These are phyloP conservation scores for Acropora tenuis DNA, from an alignment of 64 coral and sea anemone species.

Conservation along the genomic window DNA sequence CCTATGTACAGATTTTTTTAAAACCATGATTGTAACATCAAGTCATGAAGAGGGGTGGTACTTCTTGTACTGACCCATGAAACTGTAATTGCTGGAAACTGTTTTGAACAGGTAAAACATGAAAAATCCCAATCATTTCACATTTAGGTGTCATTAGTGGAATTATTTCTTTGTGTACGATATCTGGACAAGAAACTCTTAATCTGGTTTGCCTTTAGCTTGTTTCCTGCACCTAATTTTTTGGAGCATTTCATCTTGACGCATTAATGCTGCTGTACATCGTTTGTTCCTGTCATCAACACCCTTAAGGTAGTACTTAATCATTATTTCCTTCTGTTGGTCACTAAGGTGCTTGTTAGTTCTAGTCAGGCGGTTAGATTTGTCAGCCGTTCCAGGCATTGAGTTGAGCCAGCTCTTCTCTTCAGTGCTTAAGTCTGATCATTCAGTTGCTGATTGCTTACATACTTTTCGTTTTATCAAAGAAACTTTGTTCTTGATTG, in stretches of 20 bases:
- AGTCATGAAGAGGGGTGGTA: no score
- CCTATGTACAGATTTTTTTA: no score
- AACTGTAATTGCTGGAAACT: no score
- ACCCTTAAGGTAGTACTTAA: constrained; percentile 38
- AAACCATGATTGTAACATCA: no score
- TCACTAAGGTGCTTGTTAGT: constrained; percentile 27
- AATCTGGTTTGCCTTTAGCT: constrained; percentile 37
- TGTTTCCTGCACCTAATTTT: constrained; percentile 18
- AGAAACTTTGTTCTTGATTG: constrained; percentile 12
- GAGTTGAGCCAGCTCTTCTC: constrained; percentile 14
- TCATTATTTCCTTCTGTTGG: constrained; percentile 51
- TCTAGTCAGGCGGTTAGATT: neutral
- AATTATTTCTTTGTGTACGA: neutral
- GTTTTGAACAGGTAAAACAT: no score
- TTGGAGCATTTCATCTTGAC: constrained; percentile 29
- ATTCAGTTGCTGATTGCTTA: constrained; percentile 34
- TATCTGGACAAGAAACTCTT: constrained; percentile 59
- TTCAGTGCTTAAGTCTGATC: constrained; percentile 13
- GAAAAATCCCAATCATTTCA: no score
- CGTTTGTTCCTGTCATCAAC: constrained; percentile 31
- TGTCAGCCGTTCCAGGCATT: constrained; percentile 36
- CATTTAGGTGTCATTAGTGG: no score
- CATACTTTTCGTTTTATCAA: neutral
- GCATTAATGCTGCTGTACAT: constrained; percentile 52
- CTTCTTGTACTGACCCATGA: no score